Evolutionary conservation across 2,888 invertebrate genomes (phyloP).

Genomic region (Acronicta aceris): DNA sequence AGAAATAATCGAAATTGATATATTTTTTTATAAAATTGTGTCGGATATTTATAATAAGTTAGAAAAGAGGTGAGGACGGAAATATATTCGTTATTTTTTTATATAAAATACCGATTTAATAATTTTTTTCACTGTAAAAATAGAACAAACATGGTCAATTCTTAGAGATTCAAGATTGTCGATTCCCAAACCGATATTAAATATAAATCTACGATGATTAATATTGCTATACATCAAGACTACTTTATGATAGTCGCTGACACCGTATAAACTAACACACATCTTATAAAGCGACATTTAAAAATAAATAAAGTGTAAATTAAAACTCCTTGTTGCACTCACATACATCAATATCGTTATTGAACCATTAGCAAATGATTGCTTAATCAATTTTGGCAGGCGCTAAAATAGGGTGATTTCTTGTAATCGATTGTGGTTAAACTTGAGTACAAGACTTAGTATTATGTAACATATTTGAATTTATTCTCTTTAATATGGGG

Average conservation of each 20-base stretch:
- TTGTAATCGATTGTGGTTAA: too few species aligned
- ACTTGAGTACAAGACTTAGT: too few species aligned
- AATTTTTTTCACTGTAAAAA: constrained; percentile 4
- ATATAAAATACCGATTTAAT: background rate
- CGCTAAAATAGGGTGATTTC: too few species aligned
- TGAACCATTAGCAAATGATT: too few species aligned
- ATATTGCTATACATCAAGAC: constrained; percentile 83
- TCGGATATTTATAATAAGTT: too few species aligned
- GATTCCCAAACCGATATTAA: constrained; percentile 81
- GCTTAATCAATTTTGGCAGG: too few species aligned
- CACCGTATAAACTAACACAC: constrained; percentile 61
- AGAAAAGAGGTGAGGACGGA: constrained; percentile 49
- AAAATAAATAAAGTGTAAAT: constrained; percentile 42
- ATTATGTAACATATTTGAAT: too few species aligned
- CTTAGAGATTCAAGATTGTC: too few species aligned
- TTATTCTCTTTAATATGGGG: too few species aligned
- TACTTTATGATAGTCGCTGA: constrained; percentile 67
- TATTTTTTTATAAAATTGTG: too few species aligned
- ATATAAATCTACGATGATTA: constrained; percentile 71
- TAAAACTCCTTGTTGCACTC: background rate
- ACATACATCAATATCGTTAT: background rate
- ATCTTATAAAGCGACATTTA: constrained; percentile 62
- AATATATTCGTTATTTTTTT: constrained; percentile 22
- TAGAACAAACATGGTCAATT: constrained; percentile 1
- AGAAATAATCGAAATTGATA: too few species aligned